Base-by-base conservation (phyloP, 2,113 vertebrate genomes). In the Erinaceus europaeus region DNA sequence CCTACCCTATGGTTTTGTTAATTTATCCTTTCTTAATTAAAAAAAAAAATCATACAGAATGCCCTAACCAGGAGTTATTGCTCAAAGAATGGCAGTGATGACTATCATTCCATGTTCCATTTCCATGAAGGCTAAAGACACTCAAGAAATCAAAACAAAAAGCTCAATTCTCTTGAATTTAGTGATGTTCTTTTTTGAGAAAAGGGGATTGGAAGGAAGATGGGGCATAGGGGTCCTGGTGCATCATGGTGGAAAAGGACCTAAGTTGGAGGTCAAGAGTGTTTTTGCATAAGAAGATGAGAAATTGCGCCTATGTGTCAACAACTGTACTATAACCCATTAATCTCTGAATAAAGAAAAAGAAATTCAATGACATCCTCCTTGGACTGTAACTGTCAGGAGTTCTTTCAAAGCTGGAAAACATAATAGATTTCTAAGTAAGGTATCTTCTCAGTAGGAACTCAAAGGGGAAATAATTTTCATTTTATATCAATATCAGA, bases 401-500 rank as follows among this genome's bases (percentile, higher is more conserved):
- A 69, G 5, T 55, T 15, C 29, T 72, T 88, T 62, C 68, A 82
- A 48, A 73, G 59, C 68, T 57, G 40, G 42, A 46, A 76, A 76
- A 36, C 48, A 40, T 84, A 88, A 84, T 36, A 48, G 21, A 32
- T 87, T 86, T 79, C 53, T 80, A 67, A 46, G 17, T 80, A n/a
- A 44, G 36, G 25, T 42, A 6, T 80, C 68, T 80, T 84, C 55
- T 23, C 29, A 67, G 21, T 11, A 89, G 46, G 42, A 72, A 59
- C 84, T 92, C 81, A 81, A 71, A 84, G 62, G 32, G 87, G 48
- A 93, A 89, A 55, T 62, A 71, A 84, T 79, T 86, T 86, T 53
- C 38, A 72, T 74, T 74, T 48, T 64, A 52, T 89, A 32, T 79
- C 72, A 84, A 72, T 29, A 80, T 62, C 62, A 91, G 68, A 86